Base-by-base conservation (phyloP, 2,113 vertebrate species). In the Eonycteris spelaea region DNA sequence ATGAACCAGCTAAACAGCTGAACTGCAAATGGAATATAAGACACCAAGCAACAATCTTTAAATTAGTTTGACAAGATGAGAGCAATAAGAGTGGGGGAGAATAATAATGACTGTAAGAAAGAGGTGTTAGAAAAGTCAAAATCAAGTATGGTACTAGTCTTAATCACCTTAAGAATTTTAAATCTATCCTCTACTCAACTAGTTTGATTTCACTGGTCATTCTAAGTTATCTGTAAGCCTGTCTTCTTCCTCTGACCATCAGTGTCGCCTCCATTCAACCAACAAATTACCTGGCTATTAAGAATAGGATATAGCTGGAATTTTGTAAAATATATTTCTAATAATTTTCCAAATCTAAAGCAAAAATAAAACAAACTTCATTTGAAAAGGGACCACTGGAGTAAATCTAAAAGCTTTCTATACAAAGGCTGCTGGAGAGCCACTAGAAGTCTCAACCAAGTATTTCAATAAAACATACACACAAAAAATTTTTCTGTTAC, bases 291-390 rank as follows among this genome's bases (percentile, higher is more conserved):
- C 33, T n/a, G 11, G 8, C 45, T 86, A 94, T 12, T 67, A 43
- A 86, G 9, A 90, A 79, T 2, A 74, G 59, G 5, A 55, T 33
- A 59, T 14, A 61, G 53, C 1, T 77, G 43, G 18, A 84, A 77
- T 83, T 86, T 55, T 43, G 9, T 51, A 90, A 75, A 65, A 82
- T 51, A 38, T 45, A 77, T 88, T 77, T 95, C 43, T 70, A 96
- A 83, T 10, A 51, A 77, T 53, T 87, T 83, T 59, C 12, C 13
- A 30, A 21, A 74, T 55, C 65, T 68, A 68, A 68, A 51, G 13
- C 48, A 91, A 94, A 91, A 94, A 75, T 43, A 94, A 61, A 89
- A 43, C 15, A 13, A 91, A 78, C 63, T 88, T 88, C 61, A 89
- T 48, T 26, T 84, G n/a, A 84, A 40, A 92, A 71, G 11, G 15